Evolutionary conservation across 1,140 invertebrate species (phyloP), one percentile per base, ranked within the genome.

Genomic region (Druon quercuslanigerum): DNA sequence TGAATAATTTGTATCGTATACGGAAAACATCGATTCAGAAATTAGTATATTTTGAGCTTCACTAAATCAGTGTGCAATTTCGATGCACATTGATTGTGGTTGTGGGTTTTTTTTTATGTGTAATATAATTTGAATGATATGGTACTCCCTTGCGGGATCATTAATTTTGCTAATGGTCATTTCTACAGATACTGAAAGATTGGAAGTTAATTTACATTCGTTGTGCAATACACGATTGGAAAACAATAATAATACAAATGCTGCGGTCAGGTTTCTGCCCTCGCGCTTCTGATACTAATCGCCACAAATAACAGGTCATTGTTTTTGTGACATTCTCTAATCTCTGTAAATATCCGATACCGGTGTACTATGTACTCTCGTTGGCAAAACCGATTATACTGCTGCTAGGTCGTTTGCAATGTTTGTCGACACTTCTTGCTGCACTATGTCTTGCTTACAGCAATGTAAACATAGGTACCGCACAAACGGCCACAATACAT

Each of bases 181-280:
- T 57, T 57, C 19, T 12, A 11, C 17, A 57, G 0, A 46, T 46
- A 57, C 56, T 57, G 13, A 57, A 57, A 33, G 56, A 57, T 33
- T 57, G 17, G 12, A 57, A 20, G 56, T 57, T 57, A 66, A 66
- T 66, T 66, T 40, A 33, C 25, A 66, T 66, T 33, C 13, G 25
- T 14, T 33, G 25, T 14, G 8, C 19, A 20, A 57, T 25, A 17
- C 11, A 57, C 56, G 13, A 20, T n/a, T 11, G 4, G 33, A 50
- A 78, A 57, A 52, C 33, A 79, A 82, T 71, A 84, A 82, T 84
- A 84, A 84, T 82, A 78, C 60, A 72, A 73, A 73, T 79, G 57
- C 66, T 74, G 72, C 71, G 50, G 40, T 51, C 20, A 71, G 77
- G 40, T 71, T 72, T 80, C 73, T 75, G 76, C 60, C 66, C 73